Evolutionary conservation across 2,888 invertebrate species (phyloP), one percentile per base, ranked within the genome.

Genomic region (Zootermopsis nevadensis): DNA sequence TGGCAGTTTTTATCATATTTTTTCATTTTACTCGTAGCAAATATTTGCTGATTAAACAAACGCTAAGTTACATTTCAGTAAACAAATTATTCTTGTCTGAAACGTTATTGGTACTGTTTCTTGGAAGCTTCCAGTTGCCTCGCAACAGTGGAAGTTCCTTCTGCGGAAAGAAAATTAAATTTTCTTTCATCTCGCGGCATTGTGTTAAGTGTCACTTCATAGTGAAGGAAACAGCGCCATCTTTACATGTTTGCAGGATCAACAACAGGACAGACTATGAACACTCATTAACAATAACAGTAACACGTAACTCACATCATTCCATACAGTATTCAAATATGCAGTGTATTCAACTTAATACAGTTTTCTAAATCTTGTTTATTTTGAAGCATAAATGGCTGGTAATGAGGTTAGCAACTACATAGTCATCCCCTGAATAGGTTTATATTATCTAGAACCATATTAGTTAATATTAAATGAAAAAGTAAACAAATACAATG

Each of bases 201-300:
- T 60, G 27, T 27, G 27, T 27, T 60, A 60, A 60, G 10, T 27
- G n/a, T n/a, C 27, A 60, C 8, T 60, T 27, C 60, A 60, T n/a
- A 60, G 60, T 60, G 60, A 60, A 60, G 48, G n/a, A 60, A 60
- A 60, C 27, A 60, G 60, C 60, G n/a, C 60, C 60, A 60, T 60
- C 8, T 55, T 60, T 60, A 60, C 60, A 60, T 27, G n/a, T 74
- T 22, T 69, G 4, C 8, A 74, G 22, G 4, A 38, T 77, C 69
- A 84, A 84, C 82, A 79, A 82, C 83, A 83, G 69, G 48, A 84
- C 80, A 84, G 82, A 84, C 82, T 84, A 82, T 76, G 77, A 77
- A 82, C 82, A 83, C 60, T 83, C 82, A 84, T 60, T 66, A 83
- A 83, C 80, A 82, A 76, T 82, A 84, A 82, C 84, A 84, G 19